Base-by-base conservation (phyloP, 1,140 invertebrate genomes). In the Ceratosolen solmsi region DNA sequence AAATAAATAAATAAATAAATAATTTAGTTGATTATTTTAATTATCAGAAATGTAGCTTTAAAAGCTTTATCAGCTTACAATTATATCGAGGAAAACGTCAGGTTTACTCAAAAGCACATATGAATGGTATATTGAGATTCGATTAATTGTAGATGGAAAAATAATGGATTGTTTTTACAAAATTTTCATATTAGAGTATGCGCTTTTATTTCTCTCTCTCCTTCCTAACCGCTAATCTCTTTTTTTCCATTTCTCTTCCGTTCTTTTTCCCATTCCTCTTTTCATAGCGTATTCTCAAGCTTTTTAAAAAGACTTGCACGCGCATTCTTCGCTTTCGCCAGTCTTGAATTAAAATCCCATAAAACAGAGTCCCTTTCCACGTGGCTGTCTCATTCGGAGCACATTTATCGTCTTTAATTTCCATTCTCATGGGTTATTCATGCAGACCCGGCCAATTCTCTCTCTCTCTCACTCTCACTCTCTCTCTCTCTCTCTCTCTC, bases 341-440 rank as follows among this genome's bases (percentile, higher is more conserved):
- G 65, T 33, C 83, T 79, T 88, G 88, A 87, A 89, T 89, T 88
- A 89, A 89, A 89, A 89, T 89, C 87, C 84, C 86, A 89, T 89
- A 88, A 89, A 89, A 83, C 82, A 84, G 80, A 79, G 84, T 88
- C 82, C 76, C 84, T 88, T 87, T 87, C 83, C 85, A 84, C 82
- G 84, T 82, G 68, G 79, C 85, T 86, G 85, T 86, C 85, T 86
- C 88, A 88, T 89, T 89, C 86, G 83, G 82, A 72, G 82, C 85
- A 84, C 89, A 89, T 89, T 89, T 89, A 89, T 89, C 88, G 88
- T 89, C 88, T 90, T 89, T 90, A 90, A 90, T 90, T 90, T 89
- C 87, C 89, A 88, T 89, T 85, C 86, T 88, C 88, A 89, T 90
- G 88, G 83, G 79, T 90, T 89, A 90, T 90, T 90, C 89, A 90